phyloP scores from a whole-genome alignment of 2,797 vertebrate genomes.

The Melanogrammus aeglefinus region DNA sequence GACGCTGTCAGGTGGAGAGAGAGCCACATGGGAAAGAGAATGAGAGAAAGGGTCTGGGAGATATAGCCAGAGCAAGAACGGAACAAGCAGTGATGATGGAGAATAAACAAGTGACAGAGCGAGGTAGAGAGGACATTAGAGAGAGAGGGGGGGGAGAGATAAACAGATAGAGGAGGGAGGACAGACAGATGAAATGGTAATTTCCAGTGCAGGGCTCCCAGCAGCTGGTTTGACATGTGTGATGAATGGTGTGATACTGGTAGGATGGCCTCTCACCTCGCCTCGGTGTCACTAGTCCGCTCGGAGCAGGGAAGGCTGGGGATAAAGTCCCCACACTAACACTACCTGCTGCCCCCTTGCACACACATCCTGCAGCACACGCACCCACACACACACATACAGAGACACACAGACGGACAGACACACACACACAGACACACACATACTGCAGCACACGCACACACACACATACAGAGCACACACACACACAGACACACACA shows the following conservation, averaged over 20 bases:
- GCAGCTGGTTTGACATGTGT: constrained; percentile 95
- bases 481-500: neutral
- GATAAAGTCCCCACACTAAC: constrained; percentile 62
- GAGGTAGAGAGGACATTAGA: neutral
- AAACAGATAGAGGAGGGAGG: neutral
- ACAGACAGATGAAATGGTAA: constrained; percentile 81
- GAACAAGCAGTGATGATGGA: neutral
- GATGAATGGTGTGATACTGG: constrained; percentile 88
- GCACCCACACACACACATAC: constrained; percentile 30
- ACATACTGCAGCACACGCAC: too few species aligned
- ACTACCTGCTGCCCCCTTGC: constrained; percentile 49
- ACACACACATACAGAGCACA: neutral
- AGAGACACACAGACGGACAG: constrained; percentile 20
- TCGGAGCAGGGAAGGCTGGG: constrained; percentile 69
- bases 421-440: too few species aligned
- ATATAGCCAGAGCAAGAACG: neutral
- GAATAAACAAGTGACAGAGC: neutral
- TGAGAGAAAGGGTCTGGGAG: neutral
- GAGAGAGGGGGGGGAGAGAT: neutral
- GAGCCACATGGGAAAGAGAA: neutral
- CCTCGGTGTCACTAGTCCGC: constrained; percentile 81
- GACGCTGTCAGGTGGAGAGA: too few species aligned
- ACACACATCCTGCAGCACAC: constrained; percentile 7
- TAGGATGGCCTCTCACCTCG: constrained; percentile 89
- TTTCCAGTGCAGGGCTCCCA: constrained; percentile 78